Conservation (phyloP, 2,888 invertebrate species). For the Hypsopygia costalis region DNA sequence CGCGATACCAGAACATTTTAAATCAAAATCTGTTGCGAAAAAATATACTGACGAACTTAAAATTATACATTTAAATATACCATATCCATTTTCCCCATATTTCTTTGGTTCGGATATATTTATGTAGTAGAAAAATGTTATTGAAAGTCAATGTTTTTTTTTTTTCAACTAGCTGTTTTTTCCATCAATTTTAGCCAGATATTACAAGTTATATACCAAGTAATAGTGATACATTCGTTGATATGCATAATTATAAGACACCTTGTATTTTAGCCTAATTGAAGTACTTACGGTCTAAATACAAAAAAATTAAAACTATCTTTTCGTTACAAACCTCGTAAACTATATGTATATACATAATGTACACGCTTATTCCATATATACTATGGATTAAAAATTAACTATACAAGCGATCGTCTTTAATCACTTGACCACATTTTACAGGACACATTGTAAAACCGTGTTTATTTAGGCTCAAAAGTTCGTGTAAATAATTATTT, state of each 20-base stretch:
- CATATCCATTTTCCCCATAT: too few relatives aligned
- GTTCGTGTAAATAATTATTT: background rate
- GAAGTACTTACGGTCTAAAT: conserved; percentile 53
- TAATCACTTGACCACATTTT: background rate
- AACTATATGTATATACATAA: conserved; percentile 47
- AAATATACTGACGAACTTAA: too few relatives aligned
- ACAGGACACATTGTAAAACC: background rate
- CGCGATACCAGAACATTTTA: too few relatives aligned
- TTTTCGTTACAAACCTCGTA: conserved; percentile 31
- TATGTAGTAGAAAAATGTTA: too few relatives aligned
- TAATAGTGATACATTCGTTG: conserved; percentile 68
- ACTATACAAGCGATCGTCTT: background rate
- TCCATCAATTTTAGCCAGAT: conserved; percentile 1
- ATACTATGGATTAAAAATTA: conserved; percentile 16
- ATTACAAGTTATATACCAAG: conserved; percentile 11
- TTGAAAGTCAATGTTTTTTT: too few relatives aligned
- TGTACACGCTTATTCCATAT: conserved; percentile 43
- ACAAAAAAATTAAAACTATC: conserved; percentile 53
- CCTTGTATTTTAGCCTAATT: conserved; percentile 69
- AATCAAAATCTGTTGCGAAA: too few relatives aligned
- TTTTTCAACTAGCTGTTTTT: background rate
- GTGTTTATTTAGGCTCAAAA: background rate
- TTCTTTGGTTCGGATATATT: too few relatives aligned
- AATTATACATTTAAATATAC: too few relatives aligned
- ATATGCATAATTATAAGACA: conserved; percentile 80